Base-by-base conservation (phyloP, 2,888 invertebrate genomes). In the Falcaria lacertinaria region DNA sequence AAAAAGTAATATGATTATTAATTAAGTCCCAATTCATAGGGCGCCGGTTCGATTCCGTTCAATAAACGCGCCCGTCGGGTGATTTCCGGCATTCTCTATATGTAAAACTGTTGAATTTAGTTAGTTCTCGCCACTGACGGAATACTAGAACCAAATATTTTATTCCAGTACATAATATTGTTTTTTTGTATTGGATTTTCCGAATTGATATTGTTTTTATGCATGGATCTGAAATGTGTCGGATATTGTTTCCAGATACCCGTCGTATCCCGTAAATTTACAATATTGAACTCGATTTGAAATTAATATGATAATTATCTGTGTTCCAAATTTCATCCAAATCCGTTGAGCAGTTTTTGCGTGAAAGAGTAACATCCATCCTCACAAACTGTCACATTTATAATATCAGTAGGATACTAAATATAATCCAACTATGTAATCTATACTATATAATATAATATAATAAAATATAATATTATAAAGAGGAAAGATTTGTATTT, bases 1-100 rank as follows among this genome's bases (percentile, higher is more conserved):
- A 83, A 88, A 87, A 86, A 88, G 82, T 89, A 88, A 89, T 86
- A 77, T 80, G 76, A 85, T 89, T 89, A 87, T 86, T 87, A 87
- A 89, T 89, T 87, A 86, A 74, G 77, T 68, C 72, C 57, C 83
- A 72, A 82, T 88, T 87, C 86, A 85, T 67, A 72, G 69, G 52
- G 57, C 53, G 52, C 52, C 58, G 57, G 67, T 74, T 73, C 74
- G 68, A 74, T 80, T 69, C 73, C 67, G 70, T 72, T 69, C 75
- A 69, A 71, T 71, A 68, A 71, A 70, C 60, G 59, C 37, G 45
- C 52, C 54, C 57, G 64, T 49, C 54, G 54, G 57, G 52, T 65
- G 61, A 71, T 68, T 71, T 63, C 63, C 69, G 74, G 71, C 71
- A 76, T 82, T 76, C 74, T 69, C 65, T 78, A 63, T 73, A 75